These are phyloP conservation scores for Aporrectodea caliginosa DNA, from an alignment of 1,140 invertebrate species.

Conservation along the genomic window DNA sequence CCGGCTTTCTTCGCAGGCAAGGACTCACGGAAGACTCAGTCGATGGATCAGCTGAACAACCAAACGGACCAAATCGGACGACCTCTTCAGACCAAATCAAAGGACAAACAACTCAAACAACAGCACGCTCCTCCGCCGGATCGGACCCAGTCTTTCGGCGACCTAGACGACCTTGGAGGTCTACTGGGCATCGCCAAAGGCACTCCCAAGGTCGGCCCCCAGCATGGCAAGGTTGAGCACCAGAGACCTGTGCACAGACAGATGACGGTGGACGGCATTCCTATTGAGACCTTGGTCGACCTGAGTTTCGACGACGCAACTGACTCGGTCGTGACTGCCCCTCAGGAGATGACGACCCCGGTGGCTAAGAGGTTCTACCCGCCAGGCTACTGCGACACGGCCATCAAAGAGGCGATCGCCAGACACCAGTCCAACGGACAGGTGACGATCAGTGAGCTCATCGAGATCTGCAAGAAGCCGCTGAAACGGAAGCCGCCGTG, in stretches of 20 bases:
- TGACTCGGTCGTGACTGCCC: too few species aligned
- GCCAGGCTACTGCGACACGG: not conserved
- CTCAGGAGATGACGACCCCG: not conserved
- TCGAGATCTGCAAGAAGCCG: not conserved
- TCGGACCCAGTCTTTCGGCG: not conserved
- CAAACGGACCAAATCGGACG: constrained; percentile 5
- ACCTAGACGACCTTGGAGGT: not conserved
- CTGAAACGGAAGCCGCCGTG: not conserved
- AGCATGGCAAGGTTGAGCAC: not conserved
- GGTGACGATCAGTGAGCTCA: not conserved
- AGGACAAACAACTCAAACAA: not conserved
- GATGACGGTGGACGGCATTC: not conserved
- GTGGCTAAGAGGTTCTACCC: not conserved
- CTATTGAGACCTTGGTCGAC: not conserved
- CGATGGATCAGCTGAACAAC: not conserved
- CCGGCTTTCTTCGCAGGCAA: constrained; percentile 10
- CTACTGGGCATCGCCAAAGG: not conserved
- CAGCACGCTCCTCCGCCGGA: not conserved
- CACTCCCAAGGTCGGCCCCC: not conserved
- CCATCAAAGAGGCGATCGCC: not conserved
- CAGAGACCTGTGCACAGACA: not conserved
- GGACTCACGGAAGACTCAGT: not conserved
- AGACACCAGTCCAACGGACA: not conserved
- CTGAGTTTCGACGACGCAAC: not conserved
- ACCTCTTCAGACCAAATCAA: not conserved